Conservation (phyloP, 2,113 vertebrate genomes). For the Panurus biarmicus region DNA sequence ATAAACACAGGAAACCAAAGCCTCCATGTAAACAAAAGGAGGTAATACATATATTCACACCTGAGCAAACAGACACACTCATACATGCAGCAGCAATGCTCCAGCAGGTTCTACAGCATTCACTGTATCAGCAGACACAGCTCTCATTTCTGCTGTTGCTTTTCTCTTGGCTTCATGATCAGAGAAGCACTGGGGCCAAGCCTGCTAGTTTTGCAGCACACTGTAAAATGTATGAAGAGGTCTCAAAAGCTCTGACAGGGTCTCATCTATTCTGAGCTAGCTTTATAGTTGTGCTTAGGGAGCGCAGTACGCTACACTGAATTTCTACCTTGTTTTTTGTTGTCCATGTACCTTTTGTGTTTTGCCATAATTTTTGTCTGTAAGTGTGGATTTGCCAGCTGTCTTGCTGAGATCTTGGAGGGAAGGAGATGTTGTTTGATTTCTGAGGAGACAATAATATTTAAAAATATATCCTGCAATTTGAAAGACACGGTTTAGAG, state of each 20-base stretch:
- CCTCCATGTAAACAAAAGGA: conserved; percentile 7
- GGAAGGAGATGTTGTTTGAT: not conserved
- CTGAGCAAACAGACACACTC: not conserved
- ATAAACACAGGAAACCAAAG: conserved; percentile 25
- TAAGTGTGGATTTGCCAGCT: not conserved
- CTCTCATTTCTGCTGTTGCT: not conserved
- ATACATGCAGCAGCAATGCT: not conserved
- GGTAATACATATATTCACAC: conserved; percentile 4
- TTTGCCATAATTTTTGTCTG: not conserved
- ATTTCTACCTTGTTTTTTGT: not conserved
- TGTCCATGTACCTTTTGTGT: not conserved
- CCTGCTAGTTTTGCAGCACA: not conserved
- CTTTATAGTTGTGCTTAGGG: not conserved
- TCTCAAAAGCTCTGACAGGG: conserved; percentile 9
- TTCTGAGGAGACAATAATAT: not conserved
- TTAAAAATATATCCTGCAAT: not conserved
- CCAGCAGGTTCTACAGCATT: not conserved
- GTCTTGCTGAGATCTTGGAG: not conserved
- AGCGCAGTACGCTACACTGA: not conserved
- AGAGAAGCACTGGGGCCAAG: not conserved
- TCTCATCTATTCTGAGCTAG: not conserved
- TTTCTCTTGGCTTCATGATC: not conserved
- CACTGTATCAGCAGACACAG: not conserved
- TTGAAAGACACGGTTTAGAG: not conserved
- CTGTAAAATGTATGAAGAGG: conserved; percentile 23